Conservation (phyloP, 2,113 vertebrate genomes). For the Thalassoma bifasciatum region DNA sequence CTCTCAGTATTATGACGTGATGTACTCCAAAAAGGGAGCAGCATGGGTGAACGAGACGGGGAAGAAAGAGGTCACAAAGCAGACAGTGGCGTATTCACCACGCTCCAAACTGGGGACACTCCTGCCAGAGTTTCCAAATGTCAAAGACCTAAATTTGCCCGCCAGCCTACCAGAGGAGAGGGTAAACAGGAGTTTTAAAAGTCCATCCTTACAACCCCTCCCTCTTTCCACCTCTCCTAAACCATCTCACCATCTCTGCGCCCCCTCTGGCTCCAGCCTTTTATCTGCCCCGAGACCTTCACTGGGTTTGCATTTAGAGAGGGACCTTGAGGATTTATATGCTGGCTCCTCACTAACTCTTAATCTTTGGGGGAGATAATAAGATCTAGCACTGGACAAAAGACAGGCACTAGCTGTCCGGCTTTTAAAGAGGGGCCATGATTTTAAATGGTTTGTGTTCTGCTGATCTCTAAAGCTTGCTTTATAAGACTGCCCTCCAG, state of each 20-base stretch:
- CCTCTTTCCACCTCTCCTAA: slow-evolving; percentile 36
- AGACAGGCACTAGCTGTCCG: slow-evolving; percentile 81
- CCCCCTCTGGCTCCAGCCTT: slow-evolving; percentile 77
- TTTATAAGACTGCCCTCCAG: slow-evolving; percentile 70
- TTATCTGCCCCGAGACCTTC: slow-evolving; percentile 79
- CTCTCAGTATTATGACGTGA: slow-evolving; percentile 98
- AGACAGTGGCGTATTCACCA: slow-evolving; percentile 99
- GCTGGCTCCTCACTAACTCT: slow-evolving; percentile 83
- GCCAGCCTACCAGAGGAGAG: slow-evolving; percentile 98
- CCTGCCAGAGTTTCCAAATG: slow-evolving; percentile 99
- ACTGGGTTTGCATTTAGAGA: slow-evolving; percentile 79
- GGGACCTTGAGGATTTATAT: slow-evolving; percentile 84
- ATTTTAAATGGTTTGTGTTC: slow-evolving; percentile 85
- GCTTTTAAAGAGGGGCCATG: slow-evolving; percentile 79
- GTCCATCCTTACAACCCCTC: slow-evolving; percentile 64
- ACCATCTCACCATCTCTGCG: slow-evolving; percentile 63
- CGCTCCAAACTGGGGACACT: slow-evolving; percentile 98
- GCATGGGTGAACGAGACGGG: slow-evolving; percentile 99
- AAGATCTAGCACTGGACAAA: slow-evolving; percentile 83
- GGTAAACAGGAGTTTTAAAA: slow-evolving; percentile 89
- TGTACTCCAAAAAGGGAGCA: slow-evolving; percentile 99
- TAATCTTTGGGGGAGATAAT: slow-evolving; percentile 86
- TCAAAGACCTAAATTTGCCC: slow-evolving; percentile 99
- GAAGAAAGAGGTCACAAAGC: slow-evolving; percentile 99
- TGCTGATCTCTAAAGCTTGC: slow-evolving; percentile 82